phyloP scores from a whole-genome alignment of 2,113 vertebrate genomes.

The Chamaea fasciata region DNA sequence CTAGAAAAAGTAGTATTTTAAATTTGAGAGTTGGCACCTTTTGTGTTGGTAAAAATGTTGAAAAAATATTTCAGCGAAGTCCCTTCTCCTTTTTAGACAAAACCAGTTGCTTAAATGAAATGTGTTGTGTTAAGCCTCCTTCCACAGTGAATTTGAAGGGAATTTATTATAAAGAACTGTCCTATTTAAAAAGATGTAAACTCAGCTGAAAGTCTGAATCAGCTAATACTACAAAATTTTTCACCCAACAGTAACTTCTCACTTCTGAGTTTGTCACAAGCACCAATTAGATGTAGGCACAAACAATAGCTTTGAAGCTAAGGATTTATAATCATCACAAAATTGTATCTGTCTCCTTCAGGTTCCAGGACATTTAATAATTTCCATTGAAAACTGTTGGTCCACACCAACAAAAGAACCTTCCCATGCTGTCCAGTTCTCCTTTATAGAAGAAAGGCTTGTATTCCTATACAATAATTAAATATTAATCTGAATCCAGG shows the following conservation, averaged over 20 bases:
- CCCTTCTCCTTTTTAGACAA: background rate
- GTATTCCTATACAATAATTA: background rate
- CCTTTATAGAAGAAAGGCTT: background rate
- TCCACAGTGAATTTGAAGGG: background rate
- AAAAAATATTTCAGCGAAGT: background rate
- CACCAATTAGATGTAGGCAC: background rate
- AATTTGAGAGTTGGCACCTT: background rate
- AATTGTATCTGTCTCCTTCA: background rate
- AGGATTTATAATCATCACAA: background rate
- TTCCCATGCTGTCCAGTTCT: slow-evolving; percentile 41
- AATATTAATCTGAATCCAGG: background rate
- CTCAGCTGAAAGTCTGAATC: background rate
- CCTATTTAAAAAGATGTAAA: background rate
- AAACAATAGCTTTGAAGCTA: background rate
- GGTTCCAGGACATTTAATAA: slow-evolving; percentile 72
- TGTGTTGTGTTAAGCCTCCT: background rate
- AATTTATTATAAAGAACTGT: background rate
- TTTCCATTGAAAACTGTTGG: slow-evolving; percentile 74
- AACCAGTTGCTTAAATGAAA: background rate
- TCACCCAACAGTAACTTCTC: background rate
- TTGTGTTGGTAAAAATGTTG: background rate
- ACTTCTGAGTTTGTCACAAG: background rate
- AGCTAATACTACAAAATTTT: background rate
- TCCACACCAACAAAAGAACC: slow-evolving; percentile 73
- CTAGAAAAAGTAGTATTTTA: background rate